Base-by-base conservation (phyloP, 2,113 vertebrate genomes). In the Camelus bactrianus region DNA sequence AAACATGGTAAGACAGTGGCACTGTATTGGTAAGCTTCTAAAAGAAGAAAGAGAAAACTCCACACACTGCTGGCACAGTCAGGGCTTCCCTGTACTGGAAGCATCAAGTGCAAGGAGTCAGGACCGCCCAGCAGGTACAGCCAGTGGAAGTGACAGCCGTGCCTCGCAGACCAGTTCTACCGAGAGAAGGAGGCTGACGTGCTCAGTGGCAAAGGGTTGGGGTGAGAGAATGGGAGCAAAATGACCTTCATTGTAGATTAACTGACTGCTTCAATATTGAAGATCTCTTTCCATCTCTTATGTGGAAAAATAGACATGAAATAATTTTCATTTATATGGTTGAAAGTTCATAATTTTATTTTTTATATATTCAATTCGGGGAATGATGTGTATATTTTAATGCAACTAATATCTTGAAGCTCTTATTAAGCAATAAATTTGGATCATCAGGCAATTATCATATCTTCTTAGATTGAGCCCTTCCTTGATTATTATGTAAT, bases 321-420 rank as follows among this genome's bases (percentile, higher is more conserved):
- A 87, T 86, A 93, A 89, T 91, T 89, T 93, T 84, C 38, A 85
- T 70, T 79, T 82, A 82, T 62, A 65, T 76, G 80, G n/a, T 81
- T 72, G 26, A 92, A 94, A 96, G 42, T 94, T 95, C 56, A 86
- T 48, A 83, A 95, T 75, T 97, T 95, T 48, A 92, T 85, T 89
- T 69, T 86, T 75, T 56, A 91, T 12, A 58, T 93, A 60, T 85
- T 94, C 19, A 52, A 28, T 79, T 96, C 28, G 91, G 54, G 46
- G 69, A 89, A 54, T 91, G n/a, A 13, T 60, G 8, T 86, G 32
- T 56, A 58, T 48, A 35, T 89, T 76, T 87, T 79, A 56, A 65
- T 84, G 67, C 35, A 85, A 20, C 83, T 90, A 64, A 82, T 86
- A 58, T 91, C 72, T 72, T 84, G 20, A 92, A 83, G 65, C 5